Evolutionary conservation across 1,140 invertebrate genomes (phyloP), one percentile per base, ranked within the genome.

Genomic region (Bombus superbus): DNA sequence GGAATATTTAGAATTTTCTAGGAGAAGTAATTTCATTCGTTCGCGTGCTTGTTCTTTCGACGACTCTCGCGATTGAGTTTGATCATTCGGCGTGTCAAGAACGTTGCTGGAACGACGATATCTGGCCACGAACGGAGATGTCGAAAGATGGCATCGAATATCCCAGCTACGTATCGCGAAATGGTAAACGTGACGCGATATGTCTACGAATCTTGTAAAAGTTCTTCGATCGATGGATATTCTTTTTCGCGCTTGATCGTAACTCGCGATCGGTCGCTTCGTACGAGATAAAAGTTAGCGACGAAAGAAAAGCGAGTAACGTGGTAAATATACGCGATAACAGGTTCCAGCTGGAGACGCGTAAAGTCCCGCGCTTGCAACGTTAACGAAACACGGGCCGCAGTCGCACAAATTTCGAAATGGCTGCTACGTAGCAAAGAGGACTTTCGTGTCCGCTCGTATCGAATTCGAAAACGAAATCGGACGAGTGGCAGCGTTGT

Each of bases 1-100:
- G 66, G 82, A 84, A 84, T 84, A 84, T 84, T 84, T 84, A 42
- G 82, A 79, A 84, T 84, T 84, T 79, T 79, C 5, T 44, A 71
- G 66, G 40, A 42, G 74, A 79, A 59, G 75, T 84, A 84, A 84
- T 84, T 84, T 79, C 28, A 47, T 53, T n/a, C 53, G 53, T 38
- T 44, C 75, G 69, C 74, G 64, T 71, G 68, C 1, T 32, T 35
- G 40, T 71, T 71, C 82, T n/a, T 28, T 10, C 22, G 22, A 40
- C 47, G 82, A 44, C 32, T 22, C 35, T 59, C 22, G 0, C 75
- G 53, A 79, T 84, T 84, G 79, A 71, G 32, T 32, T 22, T 1
- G n/a, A 57, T 42, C 25, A 57, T 71, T 69, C 66, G 13, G 44
- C 82, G 35, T 28, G 74, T 78, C 64, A 42, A 2, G n/a, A 78